Conservation (phyloP, 2,888 invertebrate genomes). For the Mactromeris polynyma region DNA sequence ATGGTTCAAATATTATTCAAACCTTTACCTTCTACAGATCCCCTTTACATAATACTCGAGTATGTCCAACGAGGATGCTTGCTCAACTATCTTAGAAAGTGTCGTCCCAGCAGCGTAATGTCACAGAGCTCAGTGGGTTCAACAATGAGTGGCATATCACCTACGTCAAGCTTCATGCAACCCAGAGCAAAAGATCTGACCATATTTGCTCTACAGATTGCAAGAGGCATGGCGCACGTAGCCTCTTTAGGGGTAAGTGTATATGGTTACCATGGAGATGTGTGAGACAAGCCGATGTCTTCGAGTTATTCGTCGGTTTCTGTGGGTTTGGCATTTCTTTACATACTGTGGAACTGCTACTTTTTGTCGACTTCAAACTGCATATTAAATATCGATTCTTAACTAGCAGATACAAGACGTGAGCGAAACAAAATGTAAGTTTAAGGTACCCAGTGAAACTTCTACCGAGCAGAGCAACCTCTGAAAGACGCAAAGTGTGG, state of each 20-base stretch:
- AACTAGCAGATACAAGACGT: too few relatives aligned
- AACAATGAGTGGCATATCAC: constrained; percentile 8
- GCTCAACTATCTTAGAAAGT: constrained; percentile 94
- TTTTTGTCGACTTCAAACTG: too few relatives aligned
- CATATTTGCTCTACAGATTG: constrained; percentile 96
- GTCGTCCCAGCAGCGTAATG: constrained; percentile 88
- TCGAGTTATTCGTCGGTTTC: not conserved
- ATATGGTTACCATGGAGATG: not conserved
- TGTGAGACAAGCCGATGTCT: not conserved
- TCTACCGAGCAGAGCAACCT: too few relatives aligned
- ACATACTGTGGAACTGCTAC: too few relatives aligned
- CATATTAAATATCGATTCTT: too few relatives aligned
- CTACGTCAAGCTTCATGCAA: constrained; percentile 59
- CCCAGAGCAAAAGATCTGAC: constrained; percentile 73
- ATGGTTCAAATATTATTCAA: not conserved
- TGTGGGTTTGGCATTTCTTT: too few relatives aligned
- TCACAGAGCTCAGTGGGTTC: constrained; percentile 37
- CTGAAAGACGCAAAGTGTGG: too few relatives aligned
- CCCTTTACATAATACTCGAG: constrained; percentile 96
- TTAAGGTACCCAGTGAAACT: too few relatives aligned
- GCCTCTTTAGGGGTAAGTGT: constrained; percentile 92
- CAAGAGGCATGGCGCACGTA: constrained; percentile 94
- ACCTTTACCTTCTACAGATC: constrained; percentile 89
- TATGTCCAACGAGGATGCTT: constrained; percentile 95
- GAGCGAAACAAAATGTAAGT: too few relatives aligned